Percentiles rank a stretch among this genome's conserved stretches.
Evolutionary conservation across 37 sponge, comb jelly and placozoan species (phyloP).

Genomic region (Aphrocallistes beatrix): DNA sequence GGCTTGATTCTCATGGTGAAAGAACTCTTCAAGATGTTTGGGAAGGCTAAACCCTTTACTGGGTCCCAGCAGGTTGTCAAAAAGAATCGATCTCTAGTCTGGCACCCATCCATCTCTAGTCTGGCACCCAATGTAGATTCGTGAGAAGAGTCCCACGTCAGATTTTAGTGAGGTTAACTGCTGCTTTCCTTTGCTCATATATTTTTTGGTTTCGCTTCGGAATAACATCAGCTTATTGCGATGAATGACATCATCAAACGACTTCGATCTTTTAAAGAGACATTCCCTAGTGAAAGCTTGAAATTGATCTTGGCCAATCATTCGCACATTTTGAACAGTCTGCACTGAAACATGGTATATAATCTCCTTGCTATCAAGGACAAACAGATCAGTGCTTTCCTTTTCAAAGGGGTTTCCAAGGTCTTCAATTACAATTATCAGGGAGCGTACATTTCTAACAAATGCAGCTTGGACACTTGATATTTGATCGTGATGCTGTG

Average conservation of each 20-base stretch:
- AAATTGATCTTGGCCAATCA: constrained; percentile 27
- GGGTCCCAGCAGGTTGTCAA: constrained; percentile 20
- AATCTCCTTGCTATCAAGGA: constrained; percentile 36
- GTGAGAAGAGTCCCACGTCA: constrained; percentile 26
- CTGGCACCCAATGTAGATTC: constrained; percentile 26
- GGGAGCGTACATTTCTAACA: background rate
- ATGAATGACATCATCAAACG: constrained; percentile 20
- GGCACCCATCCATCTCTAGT: too few relatives aligned
- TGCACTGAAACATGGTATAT: constrained; percentile 6
- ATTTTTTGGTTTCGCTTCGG: too few relatives aligned
- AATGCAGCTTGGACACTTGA: constrained; percentile 13
- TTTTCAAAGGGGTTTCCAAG: constrained; percentile 36
- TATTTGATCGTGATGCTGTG: constrained; percentile 27
- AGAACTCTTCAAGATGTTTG: background rate
- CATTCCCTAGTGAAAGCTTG: constrained; percentile 23
- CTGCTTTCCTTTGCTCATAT: background rate
- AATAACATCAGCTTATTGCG: constrained; percentile 5
- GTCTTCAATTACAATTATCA: constrained; percentile 23
- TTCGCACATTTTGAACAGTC: background rate
- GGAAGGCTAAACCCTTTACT: background rate
- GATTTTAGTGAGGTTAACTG: constrained; percentile 10
- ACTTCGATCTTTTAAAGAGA: constrained; percentile 21
- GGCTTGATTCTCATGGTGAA: background rate
- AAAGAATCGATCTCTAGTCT: constrained; percentile 19
- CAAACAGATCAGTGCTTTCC: constrained; percentile 22